A percentile compares a stretch with the other conserved stretches of the same genome.
phyloP scores from a whole-genome alignment of 2,888 invertebrate species.

The Venusia cambrica region DNA sequence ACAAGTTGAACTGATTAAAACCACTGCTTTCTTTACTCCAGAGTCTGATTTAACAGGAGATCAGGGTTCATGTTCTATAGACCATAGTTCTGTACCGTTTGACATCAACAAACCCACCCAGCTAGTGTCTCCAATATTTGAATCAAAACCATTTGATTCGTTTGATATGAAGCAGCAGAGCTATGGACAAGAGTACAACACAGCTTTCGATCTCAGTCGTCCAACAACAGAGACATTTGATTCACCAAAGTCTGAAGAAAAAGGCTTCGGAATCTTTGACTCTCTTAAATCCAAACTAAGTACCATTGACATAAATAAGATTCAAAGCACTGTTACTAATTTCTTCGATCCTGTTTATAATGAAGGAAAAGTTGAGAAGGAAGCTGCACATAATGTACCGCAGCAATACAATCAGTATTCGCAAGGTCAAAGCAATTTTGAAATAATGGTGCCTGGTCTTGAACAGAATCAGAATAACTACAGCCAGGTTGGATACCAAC shows the following conservation, averaged over 20 bases:
- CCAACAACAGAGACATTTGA: conserved; percentile 49
- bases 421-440: conserved; percentile 41
- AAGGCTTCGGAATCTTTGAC: conserved; percentile 66
- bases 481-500: conserved; percentile 14
- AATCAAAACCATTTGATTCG: conserved; percentile 33
- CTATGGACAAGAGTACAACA: conserved; percentile 40
- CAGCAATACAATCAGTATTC: conserved; percentile 29
- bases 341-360: conserved; percentile 73
- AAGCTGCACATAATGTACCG: conserved; percentile 32
- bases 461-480: conserved; percentile 31
- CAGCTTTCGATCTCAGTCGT: conserved; percentile 65
- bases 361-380: conserved; percentile 39
- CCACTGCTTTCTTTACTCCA: no score
- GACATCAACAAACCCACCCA: conserved; percentile 25
- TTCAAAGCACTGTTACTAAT: conserved; percentile 69
- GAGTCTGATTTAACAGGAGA: no score
- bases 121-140: conserved; percentile 28
- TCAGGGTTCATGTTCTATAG: conserved; percentile 9
- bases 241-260: conserved; percentile 45
- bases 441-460: conserved; percentile 48
- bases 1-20: no score
- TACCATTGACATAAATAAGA: conserved; percentile 69
- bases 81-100: conserved; percentile 30
- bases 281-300: conserved; percentile 72
- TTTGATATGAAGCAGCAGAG: conserved; percentile 32